A percentile compares a stretch with the other conserved stretches of the same genome.
Conservation (phyloP, 2,797 vertebrate genomes). For the Cyprinodon diabolis region DNA sequence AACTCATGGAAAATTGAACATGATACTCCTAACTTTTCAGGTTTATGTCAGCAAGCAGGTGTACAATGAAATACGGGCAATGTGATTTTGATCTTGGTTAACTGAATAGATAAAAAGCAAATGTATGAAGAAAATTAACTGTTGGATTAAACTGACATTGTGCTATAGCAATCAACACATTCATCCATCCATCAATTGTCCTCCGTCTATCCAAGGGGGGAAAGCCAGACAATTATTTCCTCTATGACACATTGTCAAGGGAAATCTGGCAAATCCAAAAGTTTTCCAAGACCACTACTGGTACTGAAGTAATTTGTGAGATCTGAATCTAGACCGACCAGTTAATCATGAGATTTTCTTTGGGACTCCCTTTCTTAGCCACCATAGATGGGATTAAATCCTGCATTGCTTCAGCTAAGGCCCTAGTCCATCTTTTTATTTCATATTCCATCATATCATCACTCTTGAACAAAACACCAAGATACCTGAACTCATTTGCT, state of each 20-base stretch:
- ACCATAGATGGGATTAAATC: no score
- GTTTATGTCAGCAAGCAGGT: not conserved
- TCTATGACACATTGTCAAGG: not conserved
- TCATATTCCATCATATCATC: no score
- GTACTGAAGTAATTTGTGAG: not conserved
- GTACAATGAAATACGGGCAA: not conserved
- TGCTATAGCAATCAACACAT: not conserved
- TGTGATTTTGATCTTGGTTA: not conserved
- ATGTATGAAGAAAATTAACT: not conserved
- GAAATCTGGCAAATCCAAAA: not conserved
- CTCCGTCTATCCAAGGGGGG: not conserved
- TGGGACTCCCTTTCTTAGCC: no score
- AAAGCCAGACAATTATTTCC: not conserved
- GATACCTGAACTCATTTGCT: not conserved
- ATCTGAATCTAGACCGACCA: no score
- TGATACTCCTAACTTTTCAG: not conserved
- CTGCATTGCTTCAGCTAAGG: no score
- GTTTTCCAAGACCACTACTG: no score
- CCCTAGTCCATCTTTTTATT: no score
- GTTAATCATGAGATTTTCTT: no score
- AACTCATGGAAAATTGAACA: not conserved
- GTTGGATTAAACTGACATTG: not conserved
- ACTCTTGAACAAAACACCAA: no score
- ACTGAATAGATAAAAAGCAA: not conserved
- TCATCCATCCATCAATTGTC: not conserved